phyloP scores from a whole-genome alignment of 1,140 invertebrate species.

The Drosophila auraria region DNA sequence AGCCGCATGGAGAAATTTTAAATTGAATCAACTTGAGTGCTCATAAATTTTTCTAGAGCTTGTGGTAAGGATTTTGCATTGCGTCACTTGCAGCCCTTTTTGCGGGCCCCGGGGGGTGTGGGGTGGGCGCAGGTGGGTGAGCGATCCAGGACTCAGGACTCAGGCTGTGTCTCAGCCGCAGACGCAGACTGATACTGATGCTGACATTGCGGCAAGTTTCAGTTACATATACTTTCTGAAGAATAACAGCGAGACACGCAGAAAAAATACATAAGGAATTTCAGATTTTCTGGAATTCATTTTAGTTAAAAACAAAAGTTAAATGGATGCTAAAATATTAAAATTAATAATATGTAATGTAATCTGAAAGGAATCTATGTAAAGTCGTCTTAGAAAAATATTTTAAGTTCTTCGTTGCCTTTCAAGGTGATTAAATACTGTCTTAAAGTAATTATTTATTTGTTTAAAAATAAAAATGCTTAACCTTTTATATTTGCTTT shows the following conservation, averaged over 20 bases:
- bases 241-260: conserved; percentile 7
- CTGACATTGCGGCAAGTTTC: conserved; percentile 66
- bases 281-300: not conserved
- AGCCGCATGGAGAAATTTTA: conserved; percentile 48
- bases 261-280: not conserved
- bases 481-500: no score
- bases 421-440: no score
- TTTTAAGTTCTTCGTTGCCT: no score
- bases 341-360: not conserved
- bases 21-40: conserved; percentile 80
- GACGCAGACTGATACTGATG: conserved; percentile 42
- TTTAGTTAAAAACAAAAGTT: not conserved
- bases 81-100: conserved; percentile 68
- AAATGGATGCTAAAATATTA: not conserved
- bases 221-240: conserved; percentile 57
- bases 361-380: no score
- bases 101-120: not conserved
- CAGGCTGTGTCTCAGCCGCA: conserved; percentile 12
- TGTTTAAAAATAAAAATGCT: no score
- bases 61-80: conserved; percentile 53
- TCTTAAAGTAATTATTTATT: no score
- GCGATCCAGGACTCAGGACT: conserved; percentile 19
- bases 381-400: no score
- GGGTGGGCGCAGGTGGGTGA: conserved; percentile 19
- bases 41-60: conserved; percentile 74